Evolutionary conservation across 2,113 vertebrate genomes (phyloP), one percentile per base, ranked within the genome.

Genomic region (Myrmophylax atrothorax): DNA sequence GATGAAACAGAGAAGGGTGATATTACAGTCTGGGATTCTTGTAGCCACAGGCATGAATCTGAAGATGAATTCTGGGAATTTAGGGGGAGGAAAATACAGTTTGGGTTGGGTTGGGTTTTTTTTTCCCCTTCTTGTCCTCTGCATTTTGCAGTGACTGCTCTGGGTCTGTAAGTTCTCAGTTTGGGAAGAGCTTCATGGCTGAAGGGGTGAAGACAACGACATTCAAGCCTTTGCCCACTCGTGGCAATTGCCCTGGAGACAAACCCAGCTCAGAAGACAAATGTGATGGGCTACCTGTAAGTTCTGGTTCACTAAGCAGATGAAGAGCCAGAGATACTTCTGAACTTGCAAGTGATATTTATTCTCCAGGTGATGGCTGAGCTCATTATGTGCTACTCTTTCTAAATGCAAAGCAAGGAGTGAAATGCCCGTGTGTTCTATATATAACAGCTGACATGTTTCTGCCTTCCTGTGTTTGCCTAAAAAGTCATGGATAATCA

Each of bases 381-480:
- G 56, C 83, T 93, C 64, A 67, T 96, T 81, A 86, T 78, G 86
- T 91, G 76, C 68, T 75, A 60, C 76, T 80, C 59, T 86, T 73
- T 77, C 68, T 85, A 80, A 90, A 74, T 50, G 56, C 47, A 38
- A 80, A 86, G 63, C 7, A 49, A 82, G 75, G 94, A 75, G 31
- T 63, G 67, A 82, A 75, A 7, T 78, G 60, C 47, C 59, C 64
- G 20, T 73, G n/a, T 86, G 50, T 76, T 80, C 28, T 63, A 1
- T 76, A 26, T 80, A 1, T 62, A 93, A 70, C 91, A 92, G 76
- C 69, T 96, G 93, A 74, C 64, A 49, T 80, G 64, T 93, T 93
- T 84, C 80, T 92, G 76, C 89, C 84, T 81, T 92, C 80, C 89
- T 89, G 53, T 86, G 66, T 94, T 96, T 96, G 76, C 90, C 72